Conservation (phyloP, 2,888 invertebrate species). For the Lydus trimaculatus region DNA sequence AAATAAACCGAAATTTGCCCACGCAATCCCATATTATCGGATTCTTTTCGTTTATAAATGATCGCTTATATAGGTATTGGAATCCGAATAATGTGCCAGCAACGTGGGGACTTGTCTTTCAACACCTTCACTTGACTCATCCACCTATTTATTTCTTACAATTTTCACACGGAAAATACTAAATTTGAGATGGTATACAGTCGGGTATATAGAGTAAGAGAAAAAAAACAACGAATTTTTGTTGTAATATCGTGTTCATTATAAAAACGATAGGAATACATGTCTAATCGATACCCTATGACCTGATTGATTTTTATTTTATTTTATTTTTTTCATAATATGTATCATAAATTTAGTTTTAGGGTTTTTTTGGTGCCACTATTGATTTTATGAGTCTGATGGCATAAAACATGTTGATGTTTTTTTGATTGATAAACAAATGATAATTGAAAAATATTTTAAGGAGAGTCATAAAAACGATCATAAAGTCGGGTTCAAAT, state of each 20-base stretch:
- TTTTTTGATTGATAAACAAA: conserved; percentile 43
- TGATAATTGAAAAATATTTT: conserved; percentile 28
- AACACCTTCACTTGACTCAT: background rate
- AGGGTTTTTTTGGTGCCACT: conserved; percentile 47
- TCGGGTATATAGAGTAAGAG: too few relatives aligned
- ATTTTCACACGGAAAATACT: background rate
- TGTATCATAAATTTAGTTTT: conserved; percentile 41
- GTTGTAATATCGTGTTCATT: background rate
- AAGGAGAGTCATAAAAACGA: conserved; percentile 36
- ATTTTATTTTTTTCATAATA: conserved; percentile 23
- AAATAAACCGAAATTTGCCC: background rate
- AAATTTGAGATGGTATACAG: too few relatives aligned
- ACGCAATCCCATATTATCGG: background rate
- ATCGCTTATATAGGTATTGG: background rate
- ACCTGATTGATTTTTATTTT: conserved; percentile 25
- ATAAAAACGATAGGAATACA: background rate
- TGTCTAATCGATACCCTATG: conserved; percentile 40
- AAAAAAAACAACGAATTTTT: background rate
- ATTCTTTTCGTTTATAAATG: background rate
- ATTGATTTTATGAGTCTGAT: conserved; percentile 49
- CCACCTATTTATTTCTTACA: background rate
- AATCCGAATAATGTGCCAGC: conserved; percentile 2
- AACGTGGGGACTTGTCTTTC: background rate
- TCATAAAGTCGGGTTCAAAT: conserved; percentile 44
- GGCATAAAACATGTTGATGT: conserved; percentile 44